Conservation (phyloP, 2,113 vertebrate species). For the Phrynosoma blainvillii region DNA sequence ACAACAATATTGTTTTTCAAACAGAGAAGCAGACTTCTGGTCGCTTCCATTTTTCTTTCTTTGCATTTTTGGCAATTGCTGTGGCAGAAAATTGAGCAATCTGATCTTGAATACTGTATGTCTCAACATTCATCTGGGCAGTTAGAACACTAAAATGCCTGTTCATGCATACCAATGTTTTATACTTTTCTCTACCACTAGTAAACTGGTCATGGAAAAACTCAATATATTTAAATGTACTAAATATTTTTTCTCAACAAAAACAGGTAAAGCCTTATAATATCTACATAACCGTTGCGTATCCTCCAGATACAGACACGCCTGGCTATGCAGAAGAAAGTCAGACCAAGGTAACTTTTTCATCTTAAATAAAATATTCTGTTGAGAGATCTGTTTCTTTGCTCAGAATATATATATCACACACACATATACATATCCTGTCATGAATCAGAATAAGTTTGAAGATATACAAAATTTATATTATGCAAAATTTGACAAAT, state of each 20-base stretch:
- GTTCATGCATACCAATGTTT: neutral
- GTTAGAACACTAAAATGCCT: too few relatives aligned
- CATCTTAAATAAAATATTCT: neutral
- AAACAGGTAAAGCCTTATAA: slow-evolving; percentile 96
- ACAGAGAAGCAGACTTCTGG: too few relatives aligned
- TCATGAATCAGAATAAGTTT: neutral
- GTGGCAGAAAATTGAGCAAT: neutral
- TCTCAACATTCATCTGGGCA: neutral
- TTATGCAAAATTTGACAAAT: neutral
- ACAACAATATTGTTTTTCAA: too few relatives aligned
- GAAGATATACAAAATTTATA: neutral
- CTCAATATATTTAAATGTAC: slow-evolving; percentile 17
- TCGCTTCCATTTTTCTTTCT: too few relatives aligned
- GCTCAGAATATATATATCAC: too few relatives aligned
- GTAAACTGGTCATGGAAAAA: neutral
- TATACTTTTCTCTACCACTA: neutral
- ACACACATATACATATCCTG: too few relatives aligned
- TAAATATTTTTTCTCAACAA: slow-evolving; percentile 36
- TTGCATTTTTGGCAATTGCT: too few relatives aligned
- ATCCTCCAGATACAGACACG: slow-evolving; percentile 97
- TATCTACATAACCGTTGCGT: slow-evolving; percentile 93
- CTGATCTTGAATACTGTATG: neutral
- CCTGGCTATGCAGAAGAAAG: slow-evolving; percentile 92
- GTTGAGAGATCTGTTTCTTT: neutral
- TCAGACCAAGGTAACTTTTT: slow-evolving; percentile 86